Base-by-base conservation (phyloP, 2,888 invertebrate species). In the Caenorhabditis angaria region DNA sequence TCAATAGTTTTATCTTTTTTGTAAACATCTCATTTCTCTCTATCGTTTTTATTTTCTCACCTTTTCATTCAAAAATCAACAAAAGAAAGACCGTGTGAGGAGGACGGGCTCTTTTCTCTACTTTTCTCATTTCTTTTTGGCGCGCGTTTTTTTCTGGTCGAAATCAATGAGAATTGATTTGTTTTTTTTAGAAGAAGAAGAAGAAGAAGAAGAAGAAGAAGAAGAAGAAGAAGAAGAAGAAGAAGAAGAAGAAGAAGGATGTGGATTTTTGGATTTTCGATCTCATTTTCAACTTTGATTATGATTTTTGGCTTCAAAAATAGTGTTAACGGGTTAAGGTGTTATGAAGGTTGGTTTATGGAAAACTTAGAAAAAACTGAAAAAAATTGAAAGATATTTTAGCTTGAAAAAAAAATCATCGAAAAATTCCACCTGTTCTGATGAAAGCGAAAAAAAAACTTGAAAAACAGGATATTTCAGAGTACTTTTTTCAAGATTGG, bases 341-440 rank as follows among this genome's bases (percentile, higher is more conserved):
- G 50, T 50, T 50, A 50, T 50, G 50, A 50, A 50, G 50, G 50
- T 50, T 10, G 35, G 35, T 10, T 35, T 35, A 35, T 35, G 35
- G 14, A n/a, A n/a, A n/a, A 32, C 32, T 32, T 10, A 32, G 10
- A 32, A 32, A 32, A 32, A 32, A 32, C 10, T 32, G 32, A 32
- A 32, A 32, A 32, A 32, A 32, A 32, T 32, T 5, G n/a, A n/a
- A n/a, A n/a, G n/a, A 32, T 32, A 32, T 32, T 32, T 32, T 32
- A 10, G 32, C 6, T 32, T 10, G 10, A 32, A 10, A 8, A 32
- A 32, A 32, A 5, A 32, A 32, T 32, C 32, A n/a, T n/a, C n/a
- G n/a, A n/a, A n/a, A n/a, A n/a, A n/a, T 32, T 32, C 6, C 5
- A 32, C 32, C 32, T 32, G 32, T 32, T 32, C 32, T 32, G 32